Conservation (phyloP, 1,140 invertebrate species). For the Zaprionus capensis region DNA sequence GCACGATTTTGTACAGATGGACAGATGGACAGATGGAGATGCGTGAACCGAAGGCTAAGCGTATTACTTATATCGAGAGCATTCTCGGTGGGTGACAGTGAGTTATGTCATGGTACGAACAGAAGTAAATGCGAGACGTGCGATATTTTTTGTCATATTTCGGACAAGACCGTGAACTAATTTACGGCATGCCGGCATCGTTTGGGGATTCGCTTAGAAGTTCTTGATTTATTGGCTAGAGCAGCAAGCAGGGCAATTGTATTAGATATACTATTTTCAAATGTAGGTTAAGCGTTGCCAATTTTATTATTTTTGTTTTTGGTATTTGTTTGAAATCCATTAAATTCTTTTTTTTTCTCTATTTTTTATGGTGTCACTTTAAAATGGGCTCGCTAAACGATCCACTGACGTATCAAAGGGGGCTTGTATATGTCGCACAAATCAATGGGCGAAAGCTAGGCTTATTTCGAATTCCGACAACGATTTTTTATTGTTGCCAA, state of each 20-base stretch:
- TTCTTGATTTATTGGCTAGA: constrained; percentile 38
- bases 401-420: constrained; percentile 28
- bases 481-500: constrained; percentile 5
- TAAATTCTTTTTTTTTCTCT: constrained; percentile 24
- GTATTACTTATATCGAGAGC: constrained; percentile 1
- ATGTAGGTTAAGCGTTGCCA: constrained; percentile 62
- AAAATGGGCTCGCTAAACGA: constrained; percentile 53
- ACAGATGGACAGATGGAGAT: background rate
- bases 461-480: constrained; percentile 29
- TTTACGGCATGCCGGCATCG: constrained; percentile 33
- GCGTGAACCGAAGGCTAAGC: constrained; percentile 20
- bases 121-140: background rate
- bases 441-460: constrained; percentile 10
- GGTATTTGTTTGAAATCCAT: background rate
- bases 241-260: constrained; percentile 18
- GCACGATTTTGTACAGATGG: background rate
- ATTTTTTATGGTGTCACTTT: constrained; percentile 49
- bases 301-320: constrained; percentile 21
- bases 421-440: background rate
- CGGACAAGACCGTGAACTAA: constrained; percentile 37
- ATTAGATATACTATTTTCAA: constrained; percentile 33
- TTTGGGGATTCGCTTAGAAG: constrained; percentile 17
- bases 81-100: constrained; percentile 24
- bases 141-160: constrained; percentile 10
- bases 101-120: constrained; percentile 13